phyloP scores from a whole-genome alignment of 2,888 invertebrate genomes.

The Opisthograptis luteolata region DNA sequence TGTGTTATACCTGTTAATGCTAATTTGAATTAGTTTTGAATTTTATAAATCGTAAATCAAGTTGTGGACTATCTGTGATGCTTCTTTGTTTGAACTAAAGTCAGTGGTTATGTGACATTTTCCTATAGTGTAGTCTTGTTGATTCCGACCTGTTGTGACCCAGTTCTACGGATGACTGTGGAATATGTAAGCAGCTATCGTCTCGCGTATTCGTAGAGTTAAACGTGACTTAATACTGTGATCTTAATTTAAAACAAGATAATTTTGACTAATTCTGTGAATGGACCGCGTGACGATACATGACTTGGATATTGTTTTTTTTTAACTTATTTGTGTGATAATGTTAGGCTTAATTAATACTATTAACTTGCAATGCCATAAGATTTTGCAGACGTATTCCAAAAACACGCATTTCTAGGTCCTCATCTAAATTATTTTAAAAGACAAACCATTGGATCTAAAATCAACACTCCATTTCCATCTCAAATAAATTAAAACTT shows the following conservation, averaged over 20 bases:
- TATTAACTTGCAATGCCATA: slow-evolving; percentile 73
- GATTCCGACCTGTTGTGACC: slow-evolving; percentile 61
- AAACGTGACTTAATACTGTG: slow-evolving; percentile 83
- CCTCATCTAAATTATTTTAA: slow-evolving; percentile 51
- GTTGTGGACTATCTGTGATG: slow-evolving; percentile 33
- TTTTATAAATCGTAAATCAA: slow-evolving; percentile 18
- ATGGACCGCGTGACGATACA: slow-evolving; percentile 69
- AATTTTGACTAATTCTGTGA: slow-evolving; percentile 80
- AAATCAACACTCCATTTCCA: slow-evolving; percentile 46
- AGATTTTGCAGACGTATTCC: slow-evolving; percentile 69
- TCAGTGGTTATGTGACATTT: slow-evolving; percentile 62
- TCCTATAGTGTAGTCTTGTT: slow-evolving; percentile 55
- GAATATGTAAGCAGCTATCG: slow-evolving; percentile 77
- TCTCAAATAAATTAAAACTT: slow-evolving; percentile 44
- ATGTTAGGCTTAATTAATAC: slow-evolving; percentile 71
- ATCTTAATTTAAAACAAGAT: slow-evolving; percentile 81
- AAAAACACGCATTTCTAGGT: slow-evolving; percentile 75
- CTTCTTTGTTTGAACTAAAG: slow-evolving; percentile 54
- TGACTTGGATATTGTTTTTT: slow-evolving; percentile 63
- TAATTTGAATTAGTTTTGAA: slow-evolving; percentile 42
- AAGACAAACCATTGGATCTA: slow-evolving; percentile 44
- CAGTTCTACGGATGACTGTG: slow-evolving; percentile 77
- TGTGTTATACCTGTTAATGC: slow-evolving; percentile 41
- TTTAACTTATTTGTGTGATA: slow-evolving; percentile 81
- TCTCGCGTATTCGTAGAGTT: slow-evolving; percentile 76